Evolutionary conservation across 2,797 vertebrate species (phyloP).

Genomic region (Gouania willdenowi): DNA sequence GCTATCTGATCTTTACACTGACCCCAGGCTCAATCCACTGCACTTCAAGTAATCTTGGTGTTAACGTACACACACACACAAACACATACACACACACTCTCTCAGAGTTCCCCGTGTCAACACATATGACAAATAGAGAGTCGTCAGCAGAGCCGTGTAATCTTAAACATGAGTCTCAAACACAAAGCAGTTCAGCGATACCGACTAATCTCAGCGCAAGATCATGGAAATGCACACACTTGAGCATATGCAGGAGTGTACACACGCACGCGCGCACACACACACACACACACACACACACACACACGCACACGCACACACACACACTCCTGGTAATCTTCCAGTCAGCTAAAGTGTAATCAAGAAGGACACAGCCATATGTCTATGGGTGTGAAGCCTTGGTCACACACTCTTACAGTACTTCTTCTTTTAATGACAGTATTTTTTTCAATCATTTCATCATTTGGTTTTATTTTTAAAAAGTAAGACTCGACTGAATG

Average conservation of each 20-base stretch:
- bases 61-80: conserved; percentile 37
- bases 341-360: conserved; percentile 75
- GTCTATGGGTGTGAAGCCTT: conserved; percentile 68
- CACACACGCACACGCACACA: conserved; percentile 19
- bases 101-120: too few species aligned
- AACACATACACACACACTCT: conserved; percentile 1
- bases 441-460: too few species aligned
- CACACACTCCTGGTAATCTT: conserved; percentile 68
- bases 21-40: conserved; percentile 54
- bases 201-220: conserved; percentile 44
- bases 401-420: not conserved
- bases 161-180: conserved; percentile 31
- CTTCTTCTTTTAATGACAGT: too few species aligned
- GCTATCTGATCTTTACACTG: conserved; percentile 54
- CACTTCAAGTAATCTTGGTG: conserved; percentile 64
- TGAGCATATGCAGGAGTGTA: conserved; percentile 42
- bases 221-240: conserved; percentile 21
- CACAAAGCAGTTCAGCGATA: conserved; percentile 38
- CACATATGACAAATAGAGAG: conserved; percentile 14
- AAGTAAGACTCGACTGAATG: too few species aligned
- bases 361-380: conserved; percentile 73
- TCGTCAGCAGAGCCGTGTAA: conserved; percentile 4
- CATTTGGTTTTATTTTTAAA: too few species aligned
- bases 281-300: conserved; percentile 25
- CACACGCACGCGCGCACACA: not conserved